phyloP scores from a whole-genome alignment of 1,140 invertebrate genomes.

The Drosophila suzukii region DNA sequence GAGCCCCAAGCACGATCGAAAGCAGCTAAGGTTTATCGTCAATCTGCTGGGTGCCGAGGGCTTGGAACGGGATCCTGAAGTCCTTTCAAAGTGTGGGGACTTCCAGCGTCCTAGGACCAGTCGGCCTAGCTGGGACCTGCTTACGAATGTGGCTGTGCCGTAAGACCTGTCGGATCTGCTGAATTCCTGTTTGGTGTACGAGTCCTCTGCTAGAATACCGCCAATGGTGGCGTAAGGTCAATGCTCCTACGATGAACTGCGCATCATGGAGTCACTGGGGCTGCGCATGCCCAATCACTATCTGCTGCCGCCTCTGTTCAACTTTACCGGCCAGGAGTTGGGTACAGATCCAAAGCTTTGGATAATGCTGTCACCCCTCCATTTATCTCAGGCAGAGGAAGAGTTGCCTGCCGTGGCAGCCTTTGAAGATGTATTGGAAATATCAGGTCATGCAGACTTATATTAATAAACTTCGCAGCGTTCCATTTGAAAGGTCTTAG shows the following conservation, averaged over 20 bases:
- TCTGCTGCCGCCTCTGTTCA: slow-evolving; percentile 42
- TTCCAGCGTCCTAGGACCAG: too few relatives aligned
- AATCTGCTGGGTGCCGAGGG: slow-evolving; percentile 35
- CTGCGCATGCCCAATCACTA: slow-evolving; percentile 48
- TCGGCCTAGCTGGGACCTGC: slow-evolving; percentile 13
- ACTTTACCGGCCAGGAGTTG: slow-evolving; percentile 48
- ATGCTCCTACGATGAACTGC: slow-evolving; percentile 35
- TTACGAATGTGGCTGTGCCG: slow-evolving; percentile 20
- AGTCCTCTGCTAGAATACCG: slow-evolving; percentile 23
- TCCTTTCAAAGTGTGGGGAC: not conserved
- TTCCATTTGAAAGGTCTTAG: too few relatives aligned
- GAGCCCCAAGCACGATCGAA: not conserved
- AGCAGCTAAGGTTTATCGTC: slow-evolving; percentile 21
- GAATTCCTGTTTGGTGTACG: slow-evolving; percentile 36
- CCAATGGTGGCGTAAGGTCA: slow-evolving; percentile 45
- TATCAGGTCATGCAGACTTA: too few relatives aligned
- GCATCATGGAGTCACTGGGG: slow-evolving; percentile 40
- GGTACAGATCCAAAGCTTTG: slow-evolving; percentile 14
- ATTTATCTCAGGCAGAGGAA: not conserved
- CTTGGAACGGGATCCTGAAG: slow-evolving; percentile 14
- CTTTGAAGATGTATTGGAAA: not conserved
- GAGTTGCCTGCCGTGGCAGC: not conserved
- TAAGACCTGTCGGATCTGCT: slow-evolving; percentile 37
- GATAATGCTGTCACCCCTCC: slow-evolving; percentile 39
- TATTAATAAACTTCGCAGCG: not conserved